Evolutionary conservation across 2,113 vertebrate species (phyloP).

Genomic region (Eonycteris spelaea): DNA sequence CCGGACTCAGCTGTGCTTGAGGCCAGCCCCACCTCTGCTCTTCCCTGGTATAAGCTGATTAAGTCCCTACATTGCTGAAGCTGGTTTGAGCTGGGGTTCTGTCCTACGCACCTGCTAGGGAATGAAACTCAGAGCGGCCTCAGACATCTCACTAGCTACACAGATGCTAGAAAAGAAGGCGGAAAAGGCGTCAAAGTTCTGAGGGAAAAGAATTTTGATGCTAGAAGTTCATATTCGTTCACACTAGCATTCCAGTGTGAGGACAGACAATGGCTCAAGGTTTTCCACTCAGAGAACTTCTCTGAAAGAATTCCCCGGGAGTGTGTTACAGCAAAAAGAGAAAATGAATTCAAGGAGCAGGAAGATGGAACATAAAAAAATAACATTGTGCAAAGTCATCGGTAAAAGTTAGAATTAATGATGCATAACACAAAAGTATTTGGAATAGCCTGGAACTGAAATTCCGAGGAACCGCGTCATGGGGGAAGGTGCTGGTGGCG

Average conservation of each 20-base stretch:
- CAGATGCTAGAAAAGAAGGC: background rate
- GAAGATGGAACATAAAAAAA: background rate
- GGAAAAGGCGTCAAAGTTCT: background rate
- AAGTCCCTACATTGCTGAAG: background rate
- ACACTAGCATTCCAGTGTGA: background rate
- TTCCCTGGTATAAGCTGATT: background rate
- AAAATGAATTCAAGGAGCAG: background rate
- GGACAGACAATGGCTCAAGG: background rate
- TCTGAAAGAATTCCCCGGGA: background rate
- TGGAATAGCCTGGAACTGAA: background rate
- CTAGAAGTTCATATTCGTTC: background rate
- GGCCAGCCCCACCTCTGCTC: background rate
- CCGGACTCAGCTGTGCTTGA: background rate
- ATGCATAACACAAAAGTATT: background rate
- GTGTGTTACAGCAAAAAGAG: background rate
- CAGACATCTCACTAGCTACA: background rate
- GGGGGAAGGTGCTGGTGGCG: background rate
- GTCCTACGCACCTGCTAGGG: background rate
- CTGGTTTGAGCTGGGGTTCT: background rate
- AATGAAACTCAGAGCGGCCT: background rate
- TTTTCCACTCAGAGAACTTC: background rate
- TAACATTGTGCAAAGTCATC: background rate
- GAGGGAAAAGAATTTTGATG: slow-evolving; percentile 1
- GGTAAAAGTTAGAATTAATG: background rate
- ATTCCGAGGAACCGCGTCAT: background rate